Conservation (phyloP, 1,140 invertebrate species). For the Pentalonia nigronervosa region DNA sequence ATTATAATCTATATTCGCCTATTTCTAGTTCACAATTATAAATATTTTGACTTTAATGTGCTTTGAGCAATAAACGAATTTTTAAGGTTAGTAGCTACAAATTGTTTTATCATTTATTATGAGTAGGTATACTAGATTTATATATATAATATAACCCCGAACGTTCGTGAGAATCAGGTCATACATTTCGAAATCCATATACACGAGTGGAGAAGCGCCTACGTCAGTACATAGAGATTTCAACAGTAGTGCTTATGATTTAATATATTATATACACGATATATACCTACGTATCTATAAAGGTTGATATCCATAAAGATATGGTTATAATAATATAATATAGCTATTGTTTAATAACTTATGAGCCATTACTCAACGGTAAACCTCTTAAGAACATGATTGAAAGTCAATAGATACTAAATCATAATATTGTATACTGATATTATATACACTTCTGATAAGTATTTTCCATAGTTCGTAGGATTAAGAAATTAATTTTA, state of each 20-base stretch:
- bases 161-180: constrained; percentile 49
- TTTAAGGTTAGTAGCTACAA: constrained; percentile 5
- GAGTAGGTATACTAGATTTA: constrained; percentile 1
- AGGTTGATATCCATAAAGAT: neutral
- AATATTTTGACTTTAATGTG: neutral
- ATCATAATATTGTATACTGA: neutral
- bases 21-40: neutral
- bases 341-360: neutral
- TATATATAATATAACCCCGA: constrained; percentile 26
- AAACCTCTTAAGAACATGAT: neutral
- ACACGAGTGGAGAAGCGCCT: constrained; percentile 44
- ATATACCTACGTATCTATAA: neutral
- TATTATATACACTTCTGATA: neutral
- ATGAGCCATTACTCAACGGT: neutral
- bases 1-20: neutral
- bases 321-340: neutral
- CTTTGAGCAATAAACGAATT: neutral
- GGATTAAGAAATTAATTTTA: neutral
- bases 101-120: constrained; percentile 20
- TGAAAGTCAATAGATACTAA: neutral
- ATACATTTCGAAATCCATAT: constrained; percentile 34
- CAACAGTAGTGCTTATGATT: constrained; percentile 1
- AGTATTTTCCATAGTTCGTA: neutral
- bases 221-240: constrained; percentile 34
- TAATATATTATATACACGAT: neutral